Conservation (phyloP, 53 echinoderm and acorn worm genomes). For the Henricia sp. region DNA sequence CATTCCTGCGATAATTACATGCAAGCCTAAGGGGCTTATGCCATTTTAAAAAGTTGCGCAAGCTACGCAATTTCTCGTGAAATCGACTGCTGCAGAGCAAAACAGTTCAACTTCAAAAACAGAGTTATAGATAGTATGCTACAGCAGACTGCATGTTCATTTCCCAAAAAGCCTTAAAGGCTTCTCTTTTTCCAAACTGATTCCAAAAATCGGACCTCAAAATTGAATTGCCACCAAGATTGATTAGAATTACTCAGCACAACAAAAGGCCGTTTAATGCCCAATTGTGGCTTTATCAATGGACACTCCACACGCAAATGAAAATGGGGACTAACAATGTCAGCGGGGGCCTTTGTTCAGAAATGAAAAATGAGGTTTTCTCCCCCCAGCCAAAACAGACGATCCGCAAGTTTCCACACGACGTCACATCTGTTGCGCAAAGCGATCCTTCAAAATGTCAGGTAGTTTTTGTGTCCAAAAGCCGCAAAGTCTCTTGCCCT, state of each 20-base stretch:
- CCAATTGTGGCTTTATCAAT: background rate
- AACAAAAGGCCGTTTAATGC: background rate
- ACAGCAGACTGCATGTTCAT: background rate
- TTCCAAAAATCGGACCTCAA: background rate
- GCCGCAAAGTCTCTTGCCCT: background rate
- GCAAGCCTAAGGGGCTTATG: no score
- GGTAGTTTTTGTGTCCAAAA: slow-evolving; percentile 25
- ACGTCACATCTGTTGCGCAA: background rate
- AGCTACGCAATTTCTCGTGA: no score
- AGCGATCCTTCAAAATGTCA: slow-evolving; percentile 45
- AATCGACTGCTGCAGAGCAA: no score
- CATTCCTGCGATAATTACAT: no score
- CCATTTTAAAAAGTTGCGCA: no score
- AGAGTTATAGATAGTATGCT: background rate
- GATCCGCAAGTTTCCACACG: background rate
- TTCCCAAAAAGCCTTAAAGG: background rate
- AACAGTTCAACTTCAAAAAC: background rate
- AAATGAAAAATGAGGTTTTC: slow-evolving; percentile 20
- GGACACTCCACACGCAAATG: background rate
- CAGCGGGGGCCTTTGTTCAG: background rate
- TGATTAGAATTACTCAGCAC: slow-evolving; percentile 21
- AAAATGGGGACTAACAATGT: background rate
- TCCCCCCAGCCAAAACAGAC: background rate
- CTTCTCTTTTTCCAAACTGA: background rate
- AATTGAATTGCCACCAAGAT: slow-evolving; percentile 51